Base-by-base conservation (phyloP, 2,797 vertebrate species). In the Protonibea diacanthus region DNA sequence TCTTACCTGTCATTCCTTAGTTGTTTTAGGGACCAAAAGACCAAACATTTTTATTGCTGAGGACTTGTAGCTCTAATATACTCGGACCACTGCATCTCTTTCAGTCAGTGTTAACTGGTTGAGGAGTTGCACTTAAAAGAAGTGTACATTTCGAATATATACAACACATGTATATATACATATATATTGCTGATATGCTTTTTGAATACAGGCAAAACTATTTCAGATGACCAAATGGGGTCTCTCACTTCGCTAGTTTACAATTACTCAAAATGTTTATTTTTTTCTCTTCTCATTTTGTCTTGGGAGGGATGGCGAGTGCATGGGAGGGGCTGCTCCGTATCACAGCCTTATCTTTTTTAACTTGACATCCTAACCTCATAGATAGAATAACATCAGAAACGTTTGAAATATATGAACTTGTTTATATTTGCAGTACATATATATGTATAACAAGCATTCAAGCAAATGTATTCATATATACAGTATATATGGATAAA, bases 1-100 rank as follows among this genome's bases (percentile, higher is more conserved):
- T 98, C 96, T 97, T 96, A 96, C 96, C 96, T 97, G 96, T 98
- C 97, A 99, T 99, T 99, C 98, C 98, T 99, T 98, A 97, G 97
- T 97, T 98, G 97, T 97, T 98, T 95, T 99, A 98, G 98, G 98
- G 97, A 99, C 98, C 98, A 99, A 99, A 99, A 97, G 97, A 99
- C 97, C 98, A 98, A 99, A 99, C 97, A 95, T 99, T 99, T 98
- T 97, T 96, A 99, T 96, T 93, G 96, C 96, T 93, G 91, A 95
- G 88, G 96, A 99, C 97, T 97, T 91, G 93, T 98, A 99, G 97
- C 97, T 97, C 97, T 97, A 97, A 96, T 95, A 97, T 97, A 97
- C 93, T 96, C 90, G 96, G 96, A 95, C 94, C 92, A 98, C 96
- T 95, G 96, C 96, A 96, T 96, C 96, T 97, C 96, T 93, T 89